Conservation (phyloP, 2,888 invertebrate species). For the Ceramica pisi region DNA sequence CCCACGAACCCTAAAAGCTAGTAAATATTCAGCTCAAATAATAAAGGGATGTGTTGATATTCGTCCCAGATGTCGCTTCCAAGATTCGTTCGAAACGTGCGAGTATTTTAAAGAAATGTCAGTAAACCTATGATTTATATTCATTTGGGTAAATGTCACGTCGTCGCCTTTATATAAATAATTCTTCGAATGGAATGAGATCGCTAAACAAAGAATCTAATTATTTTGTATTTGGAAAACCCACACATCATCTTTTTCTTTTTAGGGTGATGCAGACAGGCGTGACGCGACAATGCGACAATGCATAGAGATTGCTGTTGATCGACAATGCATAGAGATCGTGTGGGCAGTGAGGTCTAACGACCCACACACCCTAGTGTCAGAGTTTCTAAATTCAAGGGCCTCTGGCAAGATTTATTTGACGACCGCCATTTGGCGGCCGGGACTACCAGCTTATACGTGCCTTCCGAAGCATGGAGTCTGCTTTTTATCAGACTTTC, state of each 20-base stretch:
- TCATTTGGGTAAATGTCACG: slow-evolving; percentile 10
- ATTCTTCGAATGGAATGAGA: background rate
- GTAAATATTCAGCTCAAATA: slow-evolving; percentile 39
- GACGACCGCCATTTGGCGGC: too few species aligned
- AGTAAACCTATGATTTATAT: slow-evolving; percentile 18
- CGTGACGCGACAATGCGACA: too few species aligned
- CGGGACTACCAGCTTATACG: too few species aligned
- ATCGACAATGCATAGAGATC: too few species aligned
- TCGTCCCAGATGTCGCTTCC: slow-evolving; percentile 32
- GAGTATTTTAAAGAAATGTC: slow-evolving; percentile 8
- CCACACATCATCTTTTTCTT: background rate
- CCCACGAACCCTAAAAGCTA: slow-evolving; percentile 23
- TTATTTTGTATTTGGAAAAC: background rate
- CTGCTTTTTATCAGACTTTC: too few species aligned
- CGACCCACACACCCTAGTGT: too few species aligned
- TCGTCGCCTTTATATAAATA: slow-evolving; percentile 24
- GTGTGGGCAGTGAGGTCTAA: too few species aligned
- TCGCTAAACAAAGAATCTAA: background rate
- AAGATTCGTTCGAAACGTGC: slow-evolving; percentile 28
- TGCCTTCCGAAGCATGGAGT: too few species aligned
- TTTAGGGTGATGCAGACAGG: too few species aligned
- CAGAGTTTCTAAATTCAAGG: too few species aligned
- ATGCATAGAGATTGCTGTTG: too few species aligned
- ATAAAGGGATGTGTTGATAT: slow-evolving; percentile 41
- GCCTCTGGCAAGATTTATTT: too few species aligned